Evolutionary conservation across 2,888 invertebrate genomes (phyloP), one percentile per base, ranked within the genome.

Genomic region (Leucoptera coffeella): DNA sequence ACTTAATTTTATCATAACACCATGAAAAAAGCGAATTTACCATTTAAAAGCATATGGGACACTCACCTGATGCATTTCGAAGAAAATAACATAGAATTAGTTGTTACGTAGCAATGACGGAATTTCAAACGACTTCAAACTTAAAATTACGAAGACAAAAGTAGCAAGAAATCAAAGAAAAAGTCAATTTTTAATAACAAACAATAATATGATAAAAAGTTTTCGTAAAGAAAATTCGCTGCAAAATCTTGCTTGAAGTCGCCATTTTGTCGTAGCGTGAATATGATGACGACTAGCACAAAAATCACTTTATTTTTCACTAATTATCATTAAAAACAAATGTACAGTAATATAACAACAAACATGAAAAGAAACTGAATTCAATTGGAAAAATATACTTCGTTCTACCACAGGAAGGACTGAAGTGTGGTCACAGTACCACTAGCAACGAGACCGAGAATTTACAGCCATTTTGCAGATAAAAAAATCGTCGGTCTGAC

Each of bases 251-350:
- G 64, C 57, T 57, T 61, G 58, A 65, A 56, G 72, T 71, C 72
- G 72, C 72, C 72, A 72, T 72, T 69, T 72, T 72, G 72, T 72
- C 62, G 64, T 61, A 60, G 60, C 61, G 46, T 55, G 62, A 64
- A 56, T 54, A 53, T 69, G 69, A 57, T 69, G 69, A 69, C 69
- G 69, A 65, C 50, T 57, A 62, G 51, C 55, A 49, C 46, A 61
- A 62, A 61, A 50, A 51, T 41, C 42, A 17, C 6, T 42, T 42
- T 46, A 51, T 50, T 54, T 62, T 56, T 6, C 6, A 7, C 6
- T 17, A 7, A 17, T 7, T 17, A 17, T 7, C 9, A 9, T 9
- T 9, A 17, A 17, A 17, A 7, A 17, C 17, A 17, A 17, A 17
- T 58, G 61, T 59, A 60, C 52, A 55, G 43, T 50, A 45, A 41